These are phyloP conservation scores for Neopipo cinnamomea DNA, from an alignment of 2,113 vertebrate genomes.

Conservation along the genomic window DNA sequence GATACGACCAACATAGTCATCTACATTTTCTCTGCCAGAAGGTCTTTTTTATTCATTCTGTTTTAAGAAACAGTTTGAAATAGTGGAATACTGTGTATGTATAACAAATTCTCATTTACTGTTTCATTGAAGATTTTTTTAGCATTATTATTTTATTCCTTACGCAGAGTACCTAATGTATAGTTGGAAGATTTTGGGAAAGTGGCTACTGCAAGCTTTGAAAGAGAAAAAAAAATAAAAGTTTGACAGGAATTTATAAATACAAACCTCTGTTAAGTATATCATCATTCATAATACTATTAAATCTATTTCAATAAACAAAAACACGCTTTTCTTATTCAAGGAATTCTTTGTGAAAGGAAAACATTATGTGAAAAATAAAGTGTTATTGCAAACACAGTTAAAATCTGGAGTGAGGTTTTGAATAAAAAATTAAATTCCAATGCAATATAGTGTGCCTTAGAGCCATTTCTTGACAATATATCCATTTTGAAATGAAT, in stretches of 20 bases:
- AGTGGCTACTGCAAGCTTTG: neutral
- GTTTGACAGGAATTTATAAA: constrained; percentile 78
- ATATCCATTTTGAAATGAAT: neutral
- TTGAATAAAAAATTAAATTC: constrained; percentile 89
- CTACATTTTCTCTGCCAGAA: neutral
- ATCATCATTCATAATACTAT: constrained; percentile 78
- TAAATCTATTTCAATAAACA: constrained; percentile 83
- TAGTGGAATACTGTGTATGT: neutral
- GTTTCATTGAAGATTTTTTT: neutral
- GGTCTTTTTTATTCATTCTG: neutral
- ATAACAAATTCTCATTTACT: neutral
- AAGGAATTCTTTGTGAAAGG: constrained; percentile 80
- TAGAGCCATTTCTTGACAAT: constrained; percentile 93
- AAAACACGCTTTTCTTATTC: constrained; percentile 78
- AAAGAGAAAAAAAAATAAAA: constrained; percentile 55
- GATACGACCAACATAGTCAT: neutral
- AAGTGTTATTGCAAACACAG: constrained; percentile 89
- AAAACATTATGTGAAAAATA: constrained; percentile 92
- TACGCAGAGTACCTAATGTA: neutral
- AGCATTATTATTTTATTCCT: neutral
- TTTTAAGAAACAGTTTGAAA: neutral
- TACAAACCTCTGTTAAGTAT: constrained; percentile 70
- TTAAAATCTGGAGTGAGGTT: constrained; percentile 88
- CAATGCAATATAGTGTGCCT: constrained; percentile 83
- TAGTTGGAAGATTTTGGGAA: neutral